Evolutionary conservation across 2,113 vertebrate species (phyloP), one percentile per base, ranked within the genome.

Genomic region (Syngnathus floridae): DNA sequence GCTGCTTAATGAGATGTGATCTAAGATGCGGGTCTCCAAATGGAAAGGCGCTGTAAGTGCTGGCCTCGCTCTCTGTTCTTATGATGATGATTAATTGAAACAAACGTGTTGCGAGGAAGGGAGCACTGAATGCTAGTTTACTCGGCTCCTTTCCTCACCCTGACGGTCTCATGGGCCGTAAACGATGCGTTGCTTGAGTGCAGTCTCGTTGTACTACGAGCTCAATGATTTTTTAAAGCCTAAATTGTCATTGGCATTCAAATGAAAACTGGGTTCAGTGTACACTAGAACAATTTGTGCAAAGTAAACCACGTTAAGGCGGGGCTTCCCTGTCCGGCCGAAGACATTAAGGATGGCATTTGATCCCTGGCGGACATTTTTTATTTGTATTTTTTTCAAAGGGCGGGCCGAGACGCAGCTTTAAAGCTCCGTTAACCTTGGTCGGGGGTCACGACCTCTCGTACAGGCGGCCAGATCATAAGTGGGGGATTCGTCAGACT

Each of bases 341-440:
- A 48, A 48, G 6, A 48, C 17, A 10, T 2, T 19, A 49, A 8
- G 72, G 73, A 52, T 22, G 4, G 67, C 7, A 74, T 86, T 86
- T 87, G 84, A 88, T 87, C 46, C 6, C 19, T 9, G 81, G 78
- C 67, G 22, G 61, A 4, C n/a, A 4, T 9, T 49, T 49, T 46
- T 46, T 46, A 5, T 16, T 14, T 31, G 26, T 31, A 31, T 16
- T 17, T 8, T 8, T 9, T 21, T 73, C 43, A 78, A 81, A 82
- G 78, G 72, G 81, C 48, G 73, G 79, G 72, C 61, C 4, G 76
- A 73, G 72, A 75, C 77, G 14, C 82, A 79, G 78, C 86, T 82
- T 41, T 84, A 83, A 76, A 86, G 75, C 74, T 84, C 75, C 66
- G 68, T 82, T 86, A 82, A 88, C 85, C 87, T 89, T 87, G 87